Evolutionary conservation across 2,888 invertebrate species (phyloP).

Genomic region (Chirona hameri): DNA sequence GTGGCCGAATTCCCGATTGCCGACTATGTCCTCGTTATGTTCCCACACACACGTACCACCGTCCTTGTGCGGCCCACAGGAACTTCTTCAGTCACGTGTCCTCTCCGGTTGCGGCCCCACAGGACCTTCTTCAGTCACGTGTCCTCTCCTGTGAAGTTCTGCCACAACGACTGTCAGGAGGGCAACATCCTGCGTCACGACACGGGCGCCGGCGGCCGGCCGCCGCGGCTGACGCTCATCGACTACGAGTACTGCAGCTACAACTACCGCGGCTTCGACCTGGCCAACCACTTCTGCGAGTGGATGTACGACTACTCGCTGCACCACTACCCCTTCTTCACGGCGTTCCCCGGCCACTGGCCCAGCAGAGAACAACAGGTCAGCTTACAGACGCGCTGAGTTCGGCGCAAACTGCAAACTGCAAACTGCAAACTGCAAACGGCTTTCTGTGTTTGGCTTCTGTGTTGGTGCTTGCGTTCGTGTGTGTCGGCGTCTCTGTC

Average conservation of each 20-base stretch:
- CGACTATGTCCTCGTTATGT: too few species aligned
- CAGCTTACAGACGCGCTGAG: slow-evolving; percentile 40
- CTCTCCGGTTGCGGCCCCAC: slow-evolving; percentile 58
- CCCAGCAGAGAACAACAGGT: slow-evolving; percentile 79
- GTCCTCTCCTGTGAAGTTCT: slow-evolving; percentile 82
- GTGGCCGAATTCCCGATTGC: too few species aligned
- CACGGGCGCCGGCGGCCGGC: slow-evolving; percentile 39
- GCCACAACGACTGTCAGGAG: slow-evolving; percentile 93
- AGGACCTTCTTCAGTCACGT: slow-evolving; percentile 51
- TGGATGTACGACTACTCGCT: slow-evolving; percentile 86
- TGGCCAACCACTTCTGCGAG: slow-evolving; percentile 92
- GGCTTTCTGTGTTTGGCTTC: too few species aligned
- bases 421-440: too few species aligned
- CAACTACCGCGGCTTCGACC: slow-evolving; percentile 87
- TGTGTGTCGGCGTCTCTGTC: too few species aligned
- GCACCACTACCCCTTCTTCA: slow-evolving; percentile 71
- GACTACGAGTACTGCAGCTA: slow-evolving; percentile 96
- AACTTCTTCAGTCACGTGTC: slow-evolving; percentile 49
- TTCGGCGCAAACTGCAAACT: too few species aligned
- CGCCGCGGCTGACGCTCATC: slow-evolving; percentile 65
- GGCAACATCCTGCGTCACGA: slow-evolving; percentile 61
- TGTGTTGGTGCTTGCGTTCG: too few species aligned
- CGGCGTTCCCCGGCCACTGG: slow-evolving; percentile 62
- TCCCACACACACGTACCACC: background rate
- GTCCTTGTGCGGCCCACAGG: slow-evolving; percentile 45